A percentile compares a stretch with the other conserved stretches of the same genome.
These are phyloP conservation scores for Pheosia tremula DNA, from an alignment of 2,888 invertebrate species.

Conservation along the genomic window DNA sequence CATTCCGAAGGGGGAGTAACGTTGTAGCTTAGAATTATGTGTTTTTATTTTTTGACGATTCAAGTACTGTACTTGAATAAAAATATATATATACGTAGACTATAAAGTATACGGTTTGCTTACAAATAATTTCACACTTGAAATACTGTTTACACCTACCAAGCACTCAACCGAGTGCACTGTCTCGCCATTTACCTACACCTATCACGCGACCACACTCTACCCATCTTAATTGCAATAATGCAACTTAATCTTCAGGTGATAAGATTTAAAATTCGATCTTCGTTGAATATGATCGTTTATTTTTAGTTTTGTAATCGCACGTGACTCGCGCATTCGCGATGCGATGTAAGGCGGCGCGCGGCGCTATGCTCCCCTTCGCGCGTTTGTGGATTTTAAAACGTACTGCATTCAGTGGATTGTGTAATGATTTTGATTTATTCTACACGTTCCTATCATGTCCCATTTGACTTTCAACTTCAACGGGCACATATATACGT, in stretches of 20 bases:
- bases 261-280: slow-evolving; percentile 27
- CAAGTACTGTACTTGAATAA: too few relatives aligned
- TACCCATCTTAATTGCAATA: slow-evolving; percentile 13
- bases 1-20: too few relatives aligned
- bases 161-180: too few relatives aligned
- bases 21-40: too few relatives aligned
- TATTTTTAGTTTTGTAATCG: slow-evolving; percentile 17
- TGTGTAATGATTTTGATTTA: slow-evolving; percentile 14
- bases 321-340: slow-evolving; percentile 41
- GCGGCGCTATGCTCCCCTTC: slow-evolving; percentile 10
- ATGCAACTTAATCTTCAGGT: slow-evolving; percentile 19
- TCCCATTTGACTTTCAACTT: slow-evolving; percentile 16
- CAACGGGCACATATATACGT: slow-evolving; percentile 1
- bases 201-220: slow-evolving; percentile 22
- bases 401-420: slow-evolving; percentile 4
- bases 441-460: slow-evolving; percentile 16
- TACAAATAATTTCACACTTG: too few relatives aligned
- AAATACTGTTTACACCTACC: neutral
- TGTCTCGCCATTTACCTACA: slow-evolving; percentile 11
- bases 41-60: too few relatives aligned
- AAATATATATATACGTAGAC: too few relatives aligned
- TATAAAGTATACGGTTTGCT: too few relatives aligned
- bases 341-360: slow-evolving; percentile 11
- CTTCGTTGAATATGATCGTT: slow-evolving; percentile 18
- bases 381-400: slow-evolving; percentile 24